These are phyloP conservation scores for Ailurus styani DNA, from an alignment of 2,113 vertebrate species.

Conservation along the genomic window DNA sequence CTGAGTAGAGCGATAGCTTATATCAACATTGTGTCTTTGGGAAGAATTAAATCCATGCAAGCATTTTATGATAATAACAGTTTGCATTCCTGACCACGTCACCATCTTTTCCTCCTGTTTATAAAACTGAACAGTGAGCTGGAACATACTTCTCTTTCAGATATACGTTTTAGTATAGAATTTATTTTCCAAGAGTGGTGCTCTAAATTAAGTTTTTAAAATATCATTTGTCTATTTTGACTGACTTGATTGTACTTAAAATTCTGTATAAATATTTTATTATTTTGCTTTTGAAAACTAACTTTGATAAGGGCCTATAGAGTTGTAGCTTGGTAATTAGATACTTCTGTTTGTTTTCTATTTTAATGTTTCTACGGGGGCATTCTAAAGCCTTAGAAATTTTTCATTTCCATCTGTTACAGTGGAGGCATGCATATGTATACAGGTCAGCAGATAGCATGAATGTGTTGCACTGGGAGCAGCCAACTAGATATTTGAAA, in stretches of 20 bases:
- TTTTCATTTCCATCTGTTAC: constrained; percentile 47
- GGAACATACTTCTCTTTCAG: not conserved
- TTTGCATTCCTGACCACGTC: not conserved
- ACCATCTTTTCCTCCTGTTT: not conserved
- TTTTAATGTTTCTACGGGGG: not conserved
- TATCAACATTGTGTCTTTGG: not conserved
- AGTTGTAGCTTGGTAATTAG: not conserved
- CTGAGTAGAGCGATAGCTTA: not conserved
- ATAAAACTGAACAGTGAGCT: not conserved
- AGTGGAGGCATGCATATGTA: not conserved
- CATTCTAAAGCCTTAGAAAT: not conserved
- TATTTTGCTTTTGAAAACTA: not conserved
- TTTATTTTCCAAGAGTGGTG: not conserved
- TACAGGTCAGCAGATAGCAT: constrained; percentile 12
- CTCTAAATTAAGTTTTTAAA: not conserved
- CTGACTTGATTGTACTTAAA: not conserved
- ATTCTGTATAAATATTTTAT: not conserved
- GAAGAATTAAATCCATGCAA: not conserved
- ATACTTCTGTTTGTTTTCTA: constrained; percentile 36
- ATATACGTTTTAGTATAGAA: not conserved
- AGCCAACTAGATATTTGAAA: constrained; percentile 26
- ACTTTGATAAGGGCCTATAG: not conserved
- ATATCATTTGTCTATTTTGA: not conserved
- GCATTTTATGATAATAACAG: not conserved
- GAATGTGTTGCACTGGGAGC: constrained; percentile 39